Evolutionary conservation across 2,797 vertebrate genomes (phyloP).

Genomic region (Microcaecilia unicolor): DNA sequence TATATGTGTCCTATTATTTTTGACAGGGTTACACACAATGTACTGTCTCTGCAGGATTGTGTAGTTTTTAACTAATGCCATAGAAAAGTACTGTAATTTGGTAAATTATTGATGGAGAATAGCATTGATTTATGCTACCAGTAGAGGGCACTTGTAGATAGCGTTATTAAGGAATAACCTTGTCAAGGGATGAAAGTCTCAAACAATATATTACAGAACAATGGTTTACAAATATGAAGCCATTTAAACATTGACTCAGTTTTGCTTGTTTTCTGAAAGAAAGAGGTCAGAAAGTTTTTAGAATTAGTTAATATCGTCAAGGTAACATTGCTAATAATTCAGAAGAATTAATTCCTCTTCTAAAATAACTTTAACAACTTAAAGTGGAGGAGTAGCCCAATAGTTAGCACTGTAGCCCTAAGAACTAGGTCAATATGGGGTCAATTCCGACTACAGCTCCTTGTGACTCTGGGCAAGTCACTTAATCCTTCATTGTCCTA

Average conservation of each 20-base stretch:
- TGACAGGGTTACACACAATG: no score
- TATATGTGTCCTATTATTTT: no score
- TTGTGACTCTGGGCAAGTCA: no score
- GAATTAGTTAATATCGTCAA: conserved; percentile 5
- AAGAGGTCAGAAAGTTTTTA: background rate
- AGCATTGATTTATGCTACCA: conserved; percentile 15
- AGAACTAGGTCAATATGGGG: no score
- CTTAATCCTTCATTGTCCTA: no score
- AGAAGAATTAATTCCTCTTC: background rate
- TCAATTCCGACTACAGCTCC: no score
- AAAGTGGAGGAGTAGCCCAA: no score
- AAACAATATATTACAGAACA: background rate
- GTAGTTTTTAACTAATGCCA: background rate
- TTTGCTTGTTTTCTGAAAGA: no score
- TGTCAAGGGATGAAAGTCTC: background rate
- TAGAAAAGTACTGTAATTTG: no score
- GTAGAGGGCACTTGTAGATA: conserved; percentile 47
- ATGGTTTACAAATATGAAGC: background rate
- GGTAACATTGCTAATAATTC: conserved; percentile 11
- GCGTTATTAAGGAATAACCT: background rate
- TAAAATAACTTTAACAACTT: background rate
- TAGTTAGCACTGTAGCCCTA: no score
- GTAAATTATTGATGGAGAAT: no score
- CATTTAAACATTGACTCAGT: no score
- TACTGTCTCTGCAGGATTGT: conserved; percentile 5